Conservation (phyloP, 1,140 invertebrate genomes). For the Psix sp. region DNA sequence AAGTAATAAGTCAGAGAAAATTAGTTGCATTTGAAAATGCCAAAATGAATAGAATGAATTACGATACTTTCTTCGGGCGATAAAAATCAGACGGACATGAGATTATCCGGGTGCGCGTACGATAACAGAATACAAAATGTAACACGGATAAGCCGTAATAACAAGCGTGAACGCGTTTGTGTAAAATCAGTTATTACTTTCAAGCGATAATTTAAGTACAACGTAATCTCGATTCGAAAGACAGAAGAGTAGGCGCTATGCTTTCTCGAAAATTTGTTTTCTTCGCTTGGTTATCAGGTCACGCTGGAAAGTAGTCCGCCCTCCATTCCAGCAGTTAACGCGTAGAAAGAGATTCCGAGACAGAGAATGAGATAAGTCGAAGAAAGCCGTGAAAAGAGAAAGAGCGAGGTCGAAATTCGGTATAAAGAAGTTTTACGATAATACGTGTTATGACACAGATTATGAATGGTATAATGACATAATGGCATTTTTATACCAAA, state of each 20-base stretch:
- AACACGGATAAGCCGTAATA: constrained; percentile 30
- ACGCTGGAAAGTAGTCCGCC: constrained; percentile 59
- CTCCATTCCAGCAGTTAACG: constrained; percentile 40
- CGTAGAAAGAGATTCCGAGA: constrained; percentile 22
- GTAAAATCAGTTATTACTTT: constrained; percentile 54
- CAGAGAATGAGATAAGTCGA: constrained; percentile 20
- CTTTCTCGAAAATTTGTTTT: constrained; percentile 62
- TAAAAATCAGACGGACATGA: constrained; percentile 54
- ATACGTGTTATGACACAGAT: constrained; percentile 57
- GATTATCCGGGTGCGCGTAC: constrained; percentile 32
- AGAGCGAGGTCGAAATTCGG: constrained; percentile 43
- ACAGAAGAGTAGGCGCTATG: constrained; percentile 55
- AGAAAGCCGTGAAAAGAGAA: constrained; percentile 34
- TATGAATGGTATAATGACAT: constrained; percentile 49
- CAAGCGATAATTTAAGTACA: constrained; percentile 55
- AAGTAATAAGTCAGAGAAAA: constrained; percentile 23
- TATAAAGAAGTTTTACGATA: constrained; percentile 47
- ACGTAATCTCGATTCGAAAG: constrained; percentile 58
- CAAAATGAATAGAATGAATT: constrained; percentile 35
- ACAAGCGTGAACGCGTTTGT: constrained; percentile 15
- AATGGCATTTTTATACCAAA: constrained; percentile 40
- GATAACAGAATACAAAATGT: constrained; percentile 32
- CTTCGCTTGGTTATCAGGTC: constrained; percentile 60
- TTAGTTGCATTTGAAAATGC: constrained; percentile 29
- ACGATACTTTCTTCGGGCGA: constrained; percentile 41